Evolutionary conservation across 2,113 vertebrate genomes (phyloP).

Genomic region (Scatophagus argus): DNA sequence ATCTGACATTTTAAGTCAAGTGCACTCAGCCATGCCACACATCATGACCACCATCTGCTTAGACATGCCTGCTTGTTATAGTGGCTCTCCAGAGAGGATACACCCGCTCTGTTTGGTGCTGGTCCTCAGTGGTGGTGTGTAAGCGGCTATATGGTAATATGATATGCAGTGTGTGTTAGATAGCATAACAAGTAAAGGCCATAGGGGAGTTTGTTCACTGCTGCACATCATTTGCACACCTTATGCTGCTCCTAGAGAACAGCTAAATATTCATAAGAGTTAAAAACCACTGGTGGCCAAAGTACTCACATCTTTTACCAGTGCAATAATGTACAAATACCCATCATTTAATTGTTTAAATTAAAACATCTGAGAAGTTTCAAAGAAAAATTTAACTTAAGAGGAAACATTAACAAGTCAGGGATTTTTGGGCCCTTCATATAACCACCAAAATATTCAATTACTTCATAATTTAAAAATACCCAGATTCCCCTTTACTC

Average conservation of each 20-base stretch:
- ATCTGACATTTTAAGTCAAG: slow-evolving; percentile 44
- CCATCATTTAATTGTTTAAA: too few relatives aligned
- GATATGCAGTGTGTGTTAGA: slow-evolving; percentile 39
- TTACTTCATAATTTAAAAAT: too few relatives aligned
- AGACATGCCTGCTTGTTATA: slow-evolving; percentile 31
- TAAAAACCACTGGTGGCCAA: neutral
- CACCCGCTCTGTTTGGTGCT: slow-evolving; percentile 29
- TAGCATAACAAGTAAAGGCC: slow-evolving; percentile 27
- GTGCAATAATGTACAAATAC: neutral
- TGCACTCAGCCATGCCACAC: slow-evolving; percentile 43
- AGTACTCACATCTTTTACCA: neutral
- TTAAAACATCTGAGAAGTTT: too few relatives aligned
- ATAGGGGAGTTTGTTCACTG: slow-evolving; percentile 5
- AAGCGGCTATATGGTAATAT: slow-evolving; percentile 21
- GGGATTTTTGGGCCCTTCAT: too few relatives aligned
- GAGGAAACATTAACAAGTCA: too few relatives aligned
- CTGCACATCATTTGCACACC: slow-evolving; percentile 9
- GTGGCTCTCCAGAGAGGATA: slow-evolving; percentile 45
- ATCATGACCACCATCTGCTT: slow-evolving; percentile 64
- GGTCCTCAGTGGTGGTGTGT: slow-evolving; percentile 40
- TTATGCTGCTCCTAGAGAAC: neutral
- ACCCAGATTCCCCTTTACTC: too few relatives aligned
- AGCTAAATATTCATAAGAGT: slow-evolving; percentile 16
- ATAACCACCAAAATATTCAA: too few relatives aligned
- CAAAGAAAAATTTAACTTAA: too few relatives aligned